Evolutionary conservation across 92 coral and sea anemone genomes (phyloP).

Genomic region (Chrysogorgia sp.): DNA sequence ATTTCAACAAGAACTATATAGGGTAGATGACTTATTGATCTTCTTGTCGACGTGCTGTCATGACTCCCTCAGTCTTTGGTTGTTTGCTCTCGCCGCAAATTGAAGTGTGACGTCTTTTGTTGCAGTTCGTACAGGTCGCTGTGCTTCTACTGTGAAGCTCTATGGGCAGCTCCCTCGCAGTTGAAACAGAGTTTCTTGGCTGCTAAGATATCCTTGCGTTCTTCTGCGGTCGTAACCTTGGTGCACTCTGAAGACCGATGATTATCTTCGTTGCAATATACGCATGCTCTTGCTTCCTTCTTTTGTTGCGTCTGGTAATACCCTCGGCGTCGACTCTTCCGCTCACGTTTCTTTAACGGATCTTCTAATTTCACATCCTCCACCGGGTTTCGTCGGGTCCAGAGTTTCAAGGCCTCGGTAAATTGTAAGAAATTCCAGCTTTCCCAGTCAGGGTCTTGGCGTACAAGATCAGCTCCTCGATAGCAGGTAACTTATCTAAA

Average conservation of each 20-base stretch:
- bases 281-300: slow-evolving; percentile 34
- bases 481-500: slow-evolving; percentile 58
- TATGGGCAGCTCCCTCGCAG: slow-evolving; percentile 45
- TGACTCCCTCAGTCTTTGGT: slow-evolving; percentile 31
- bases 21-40: slow-evolving; percentile 46
- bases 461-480: slow-evolving; percentile 48
- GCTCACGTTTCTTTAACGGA: slow-evolving; percentile 20
- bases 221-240: slow-evolving; percentile 26
- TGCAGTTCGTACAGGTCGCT: neutral
- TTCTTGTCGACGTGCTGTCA: slow-evolving; percentile 41
- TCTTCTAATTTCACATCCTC: slow-evolving; percentile 13
- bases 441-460: slow-evolving; percentile 57
- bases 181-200: slow-evolving; percentile 57
- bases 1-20: slow-evolving; percentile 33
- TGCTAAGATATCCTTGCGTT: slow-evolving; percentile 42
- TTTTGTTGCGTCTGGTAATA: slow-evolving; percentile 48
- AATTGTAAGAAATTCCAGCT: slow-evolving; percentile 45
- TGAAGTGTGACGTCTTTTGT: slow-evolving; percentile 48
- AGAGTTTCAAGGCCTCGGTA: slow-evolving; percentile 47
- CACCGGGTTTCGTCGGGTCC: slow-evolving; percentile 56
- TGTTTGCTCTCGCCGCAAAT: slow-evolving; percentile 48
- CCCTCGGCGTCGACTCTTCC: slow-evolving; percentile 12
- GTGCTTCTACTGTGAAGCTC: slow-evolving; percentile 43
- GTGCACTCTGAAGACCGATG: slow-evolving; percentile 49
- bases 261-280: slow-evolving; percentile 33